Base-by-base conservation (phyloP, 30 jellyfish, hydroid and myxozoan genomes). In the Catostylus mosaicus region DNA sequence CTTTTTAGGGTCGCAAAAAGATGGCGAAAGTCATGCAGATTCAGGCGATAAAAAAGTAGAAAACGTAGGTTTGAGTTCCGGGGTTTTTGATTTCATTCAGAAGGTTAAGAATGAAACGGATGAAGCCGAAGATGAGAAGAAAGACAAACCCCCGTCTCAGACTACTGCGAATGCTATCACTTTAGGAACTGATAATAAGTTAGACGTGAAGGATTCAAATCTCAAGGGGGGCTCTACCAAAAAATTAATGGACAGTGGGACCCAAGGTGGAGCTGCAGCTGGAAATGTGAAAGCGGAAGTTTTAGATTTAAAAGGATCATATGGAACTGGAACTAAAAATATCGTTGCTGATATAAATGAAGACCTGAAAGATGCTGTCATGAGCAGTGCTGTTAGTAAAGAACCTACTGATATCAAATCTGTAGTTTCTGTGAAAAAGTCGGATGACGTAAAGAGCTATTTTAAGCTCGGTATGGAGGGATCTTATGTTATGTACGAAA, bases 381-480 rank as follows among this genome's bases (percentile, higher is more conserved):
- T n/a, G n/a, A n/a, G n/a, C n/a, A n/a, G n/a, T n/a, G n/a, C n/a
- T n/a, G n/a, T n/a, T n/a, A n/a, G n/a, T n/a, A n/a, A n/a, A n/a
- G n/a, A n/a, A n/a, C n/a, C n/a, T n/a, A n/a, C n/a, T n/a, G n/a
- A n/a, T n/a, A n/a, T n/a, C n/a, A n/a, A n/a, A n/a, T 27, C 63
- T 50, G 2, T 27, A 10, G 19, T 2, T 8, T 16, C 24, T 6
- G 63, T 10, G 26, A 50, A 50, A 18, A 74, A 73, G 35, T 47
- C 84, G 12, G 83, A 69, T 24, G 94, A 92, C 11, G 66, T 26
- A 8, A 92, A 86, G 70, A 61, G 92, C 71, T 92, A 79, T 57
- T 93, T 75, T 68, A 88, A 83, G 72, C 90, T 93, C 27, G 99
- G 99, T 5, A 82, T 83, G 96, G 97, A 88, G 38, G 93, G 91